Conservation (phyloP, 2,888 invertebrate genomes). For the Erynnis tages region DNA sequence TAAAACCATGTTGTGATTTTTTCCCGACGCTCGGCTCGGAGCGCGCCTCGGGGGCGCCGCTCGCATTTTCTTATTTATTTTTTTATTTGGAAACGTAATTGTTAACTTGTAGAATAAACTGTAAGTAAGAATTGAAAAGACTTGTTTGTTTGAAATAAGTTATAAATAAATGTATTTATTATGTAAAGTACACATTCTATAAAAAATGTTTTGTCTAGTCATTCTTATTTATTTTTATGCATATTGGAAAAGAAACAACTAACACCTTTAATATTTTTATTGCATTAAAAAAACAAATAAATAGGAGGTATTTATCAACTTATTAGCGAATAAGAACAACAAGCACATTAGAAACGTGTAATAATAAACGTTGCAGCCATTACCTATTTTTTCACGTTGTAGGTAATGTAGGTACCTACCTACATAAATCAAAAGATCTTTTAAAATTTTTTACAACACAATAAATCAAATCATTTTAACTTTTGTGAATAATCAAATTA, state of each 20-base stretch:
- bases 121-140: slow-evolving; percentile 65
- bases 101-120: slow-evolving; percentile 79
- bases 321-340: background rate
- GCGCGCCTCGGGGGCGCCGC: slow-evolving; percentile 42
- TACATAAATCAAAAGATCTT: no score
- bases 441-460: no score
- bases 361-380: no score
- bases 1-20: slow-evolving; percentile 78
- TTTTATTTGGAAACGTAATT: slow-evolving; percentile 71
- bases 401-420: no score
- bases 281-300: slow-evolving; percentile 18
- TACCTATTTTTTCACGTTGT: no score
- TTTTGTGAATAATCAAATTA: no score
- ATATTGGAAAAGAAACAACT: background rate
- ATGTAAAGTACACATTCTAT: slow-evolving; percentile 1
- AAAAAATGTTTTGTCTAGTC: slow-evolving; percentile 12
- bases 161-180: slow-evolving; percentile 18
- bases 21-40: slow-evolving; percentile 62
- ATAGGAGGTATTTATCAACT: slow-evolving; percentile 1
- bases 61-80: slow-evolving; percentile 62
- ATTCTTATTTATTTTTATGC: background rate
- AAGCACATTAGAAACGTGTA: no score
- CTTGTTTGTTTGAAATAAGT: slow-evolving; percentile 57
- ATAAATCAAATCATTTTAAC: no score
- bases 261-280: slow-evolving; percentile 7